phyloP scores from a whole-genome alignment of 2,888 invertebrate genomes.

The Calephelis perditalis region DNA sequence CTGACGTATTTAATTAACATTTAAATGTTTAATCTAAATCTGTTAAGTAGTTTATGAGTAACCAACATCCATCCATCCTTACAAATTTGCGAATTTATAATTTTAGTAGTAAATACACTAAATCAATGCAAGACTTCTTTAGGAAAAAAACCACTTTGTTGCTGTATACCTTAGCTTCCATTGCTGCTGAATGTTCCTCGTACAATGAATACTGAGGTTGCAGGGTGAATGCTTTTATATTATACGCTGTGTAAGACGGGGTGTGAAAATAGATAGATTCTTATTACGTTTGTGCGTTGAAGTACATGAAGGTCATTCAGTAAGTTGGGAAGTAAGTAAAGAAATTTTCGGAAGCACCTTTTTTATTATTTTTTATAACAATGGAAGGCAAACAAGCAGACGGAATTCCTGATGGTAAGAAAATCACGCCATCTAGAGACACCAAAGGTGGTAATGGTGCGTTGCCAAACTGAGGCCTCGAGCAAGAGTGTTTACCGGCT shows the following conservation, averaged over 20 bases:
- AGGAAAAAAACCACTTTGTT: conserved; percentile 20
- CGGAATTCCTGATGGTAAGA: too few relatives aligned
- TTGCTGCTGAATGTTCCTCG: conserved; percentile 41
- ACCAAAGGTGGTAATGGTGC: too few relatives aligned
- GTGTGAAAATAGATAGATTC: conserved; percentile 53
- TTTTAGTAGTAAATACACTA: conserved; percentile 67
- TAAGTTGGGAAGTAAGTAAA: conserved; percentile 31
- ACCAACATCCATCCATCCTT: too few relatives aligned
- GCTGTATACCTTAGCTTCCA: too few relatives aligned
- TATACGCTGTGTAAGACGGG: conserved; percentile 56
- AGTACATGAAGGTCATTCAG: conserved; percentile 38
- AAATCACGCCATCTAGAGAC: too few relatives aligned
- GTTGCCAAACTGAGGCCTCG: too few relatives aligned
- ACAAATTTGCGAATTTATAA: conserved; percentile 38
- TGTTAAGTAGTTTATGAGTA: too few relatives aligned
- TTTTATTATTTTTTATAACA: too few relatives aligned
- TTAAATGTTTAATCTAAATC: too few relatives aligned
- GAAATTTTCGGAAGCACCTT: conserved; percentile 24
- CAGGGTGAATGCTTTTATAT: conserved; percentile 58
- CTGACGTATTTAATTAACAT: too few relatives aligned
- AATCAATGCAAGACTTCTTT: conserved; percentile 28
- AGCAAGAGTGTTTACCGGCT: too few relatives aligned
- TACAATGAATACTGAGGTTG: conserved; percentile 56
- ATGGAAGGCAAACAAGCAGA: too few relatives aligned
- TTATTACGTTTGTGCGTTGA: conserved; percentile 42